A percentile compares a stretch with the other conserved stretches of the same genome.
These are phyloP conservation scores for Parazoanthus darwini DNA, from an alignment of 92 coral and sea anemone genomes.

Conservation along the genomic window DNA sequence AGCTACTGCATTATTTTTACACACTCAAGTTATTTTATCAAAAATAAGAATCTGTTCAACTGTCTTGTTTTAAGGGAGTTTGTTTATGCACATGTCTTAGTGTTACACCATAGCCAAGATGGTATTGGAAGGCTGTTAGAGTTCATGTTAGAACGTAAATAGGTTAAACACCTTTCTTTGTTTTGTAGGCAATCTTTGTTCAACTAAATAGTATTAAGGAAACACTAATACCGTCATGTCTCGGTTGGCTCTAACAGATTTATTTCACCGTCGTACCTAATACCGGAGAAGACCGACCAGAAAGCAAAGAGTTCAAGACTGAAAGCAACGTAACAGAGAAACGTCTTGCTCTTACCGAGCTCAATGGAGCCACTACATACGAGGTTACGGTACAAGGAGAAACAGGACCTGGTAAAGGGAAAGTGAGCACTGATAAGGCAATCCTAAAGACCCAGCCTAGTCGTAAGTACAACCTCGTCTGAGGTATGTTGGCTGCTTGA, in stretches of 20 bases:
- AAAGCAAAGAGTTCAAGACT: background rate
- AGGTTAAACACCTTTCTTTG: too few relatives aligned
- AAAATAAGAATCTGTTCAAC: too few relatives aligned
- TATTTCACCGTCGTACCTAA: background rate
- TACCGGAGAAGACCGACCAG: background rate
- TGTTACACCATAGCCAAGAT: too few relatives aligned
- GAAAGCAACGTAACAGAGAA: background rate
- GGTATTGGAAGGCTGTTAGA: too few relatives aligned
- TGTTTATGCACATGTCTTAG: too few relatives aligned
- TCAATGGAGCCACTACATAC: slow-evolving; percentile 2
- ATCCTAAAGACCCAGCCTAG: background rate
- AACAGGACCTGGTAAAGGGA: slow-evolving; percentile 3
- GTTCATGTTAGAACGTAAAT: too few relatives aligned
- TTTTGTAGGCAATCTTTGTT: too few relatives aligned
- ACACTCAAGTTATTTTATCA: too few relatives aligned
- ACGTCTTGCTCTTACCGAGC: background rate
- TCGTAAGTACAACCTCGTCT: background rate
- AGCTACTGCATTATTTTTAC: too few relatives aligned
- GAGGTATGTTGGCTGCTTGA: background rate
- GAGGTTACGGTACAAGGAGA: background rate
- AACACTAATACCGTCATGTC: background rate
- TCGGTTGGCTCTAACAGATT: background rate
- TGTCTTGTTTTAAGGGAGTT: background rate
- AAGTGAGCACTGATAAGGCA: background rate
- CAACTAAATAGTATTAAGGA: background rate